A percentile compares a stretch with the other conserved stretches of the same genome.
phyloP scores from a whole-genome alignment of 2,888 invertebrate genomes.

The Calameuta filiformis region DNA sequence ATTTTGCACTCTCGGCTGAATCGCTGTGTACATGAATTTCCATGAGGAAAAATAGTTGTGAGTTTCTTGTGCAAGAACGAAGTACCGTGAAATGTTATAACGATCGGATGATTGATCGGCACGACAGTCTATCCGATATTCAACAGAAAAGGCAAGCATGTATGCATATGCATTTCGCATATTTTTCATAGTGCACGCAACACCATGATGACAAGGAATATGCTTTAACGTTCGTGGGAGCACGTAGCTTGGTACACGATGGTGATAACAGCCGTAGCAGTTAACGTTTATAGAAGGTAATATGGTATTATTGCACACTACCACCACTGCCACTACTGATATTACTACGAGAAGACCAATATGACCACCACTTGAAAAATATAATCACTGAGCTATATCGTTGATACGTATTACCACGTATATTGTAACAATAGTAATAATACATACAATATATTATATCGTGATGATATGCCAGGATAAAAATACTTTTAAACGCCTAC shows the following conservation, averaged over 20 bases:
- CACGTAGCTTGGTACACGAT: not conserved
- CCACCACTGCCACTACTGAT: not conserved
- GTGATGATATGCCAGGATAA: not conserved
- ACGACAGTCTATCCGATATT: too few species aligned
- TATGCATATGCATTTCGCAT: not conserved
- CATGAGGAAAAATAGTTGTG: too few species aligned
- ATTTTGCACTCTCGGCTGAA: too few species aligned
- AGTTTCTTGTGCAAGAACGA: too few species aligned
- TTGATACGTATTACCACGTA: not conserved
- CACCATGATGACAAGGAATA: not conserved
- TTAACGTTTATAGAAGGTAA: not conserved
- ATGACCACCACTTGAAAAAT: not conserved
- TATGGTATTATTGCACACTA: not conserved
- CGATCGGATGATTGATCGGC: too few species aligned
- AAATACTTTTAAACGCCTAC: not conserved
- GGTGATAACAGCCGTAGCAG: not conserved
- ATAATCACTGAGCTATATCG: not conserved
- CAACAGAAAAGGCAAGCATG: too few species aligned
- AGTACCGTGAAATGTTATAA: too few species aligned
- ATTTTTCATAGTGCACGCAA: not conserved
- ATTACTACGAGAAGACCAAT: not conserved
- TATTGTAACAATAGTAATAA: not conserved
- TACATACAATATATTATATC: not conserved
- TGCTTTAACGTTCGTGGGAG: not conserved
- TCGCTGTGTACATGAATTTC: too few species aligned